Base-by-base conservation (phyloP, 2,797 vertebrate genomes). In the Austrolebias charrua region DNA sequence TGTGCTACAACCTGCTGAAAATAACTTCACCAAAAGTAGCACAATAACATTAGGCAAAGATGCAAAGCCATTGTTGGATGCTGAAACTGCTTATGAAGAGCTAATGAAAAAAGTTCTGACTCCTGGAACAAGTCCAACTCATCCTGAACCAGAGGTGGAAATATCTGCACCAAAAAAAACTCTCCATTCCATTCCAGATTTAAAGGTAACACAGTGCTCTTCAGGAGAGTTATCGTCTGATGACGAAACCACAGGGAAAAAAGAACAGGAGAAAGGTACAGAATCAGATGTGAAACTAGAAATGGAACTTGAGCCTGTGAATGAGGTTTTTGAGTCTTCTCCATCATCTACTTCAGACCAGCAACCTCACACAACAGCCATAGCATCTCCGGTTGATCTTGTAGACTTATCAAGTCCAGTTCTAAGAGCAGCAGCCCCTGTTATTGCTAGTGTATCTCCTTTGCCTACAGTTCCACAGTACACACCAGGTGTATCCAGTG, bases 191-290 rank as follows among this genome's bases (percentile, higher is more conserved):
- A 98, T 99, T 78, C 98, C 98, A 77, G 97, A 99, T 90, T 92
- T 99, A 78, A 98, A 90, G 88, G 97, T 99, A 81, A 99, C 97
- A 4, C 96, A 99, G 61, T 98, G 98, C 78, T 99, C 98, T 79
- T 97, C 98, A 57, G 86, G 93, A 87, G 98, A 99, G 86, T 73
- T 94, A 57, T 96, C 96, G 75, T 94, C 94, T 69, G 97, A 98
- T 82, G 95, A 98, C 68, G 96, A 98, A 55, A 93, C 76, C 92
- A 87, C 78, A 2, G 85, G 92, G 82, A 92, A 93, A 88, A 94
- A 93, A 82, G 86, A 88, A 50, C 83, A 86, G 6, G 75, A 66
- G 49, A 56, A 33, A 90, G 66, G 74, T 14, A 29, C 48, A 53
- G 52, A 42, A 49, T 81, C 85, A 72, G 75, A 85, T 33, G 44